A percentile compares a stretch with the other conserved stretches of the same genome.
Evolutionary conservation across 2,113 vertebrate species (phyloP).

Genomic region (Tricholaema leucomelas): DNA sequence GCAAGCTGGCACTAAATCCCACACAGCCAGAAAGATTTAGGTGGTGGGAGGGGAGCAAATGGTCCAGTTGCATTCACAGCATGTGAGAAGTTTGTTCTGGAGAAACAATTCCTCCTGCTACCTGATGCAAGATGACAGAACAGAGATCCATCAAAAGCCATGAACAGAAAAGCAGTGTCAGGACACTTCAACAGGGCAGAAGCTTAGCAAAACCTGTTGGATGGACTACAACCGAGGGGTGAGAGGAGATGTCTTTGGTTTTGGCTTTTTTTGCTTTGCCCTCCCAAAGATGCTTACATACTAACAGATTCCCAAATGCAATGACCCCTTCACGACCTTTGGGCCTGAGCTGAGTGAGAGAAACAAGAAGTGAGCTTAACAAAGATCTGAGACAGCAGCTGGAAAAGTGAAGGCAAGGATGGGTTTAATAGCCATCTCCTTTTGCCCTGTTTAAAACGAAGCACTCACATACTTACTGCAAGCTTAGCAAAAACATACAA

Average conservation of each 20-base stretch:
- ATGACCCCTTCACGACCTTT: not conserved
- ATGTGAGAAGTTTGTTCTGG: not conserved
- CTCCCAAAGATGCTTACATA: not conserved
- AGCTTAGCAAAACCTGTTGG: not conserved
- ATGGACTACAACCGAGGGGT: not conserved
- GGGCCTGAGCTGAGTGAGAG: not conserved
- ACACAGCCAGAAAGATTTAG: not conserved
- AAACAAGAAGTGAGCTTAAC: not conserved
- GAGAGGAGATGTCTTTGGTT: too few species aligned
- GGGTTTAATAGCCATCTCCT: not conserved
- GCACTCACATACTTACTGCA: not conserved
- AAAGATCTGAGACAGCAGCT: not conserved
- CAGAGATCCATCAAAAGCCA: not conserved
- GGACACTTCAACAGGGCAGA: not conserved
- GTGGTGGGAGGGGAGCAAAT: not conserved
- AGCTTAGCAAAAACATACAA: not conserved
- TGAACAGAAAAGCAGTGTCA: not conserved
- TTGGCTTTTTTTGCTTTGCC: not conserved
- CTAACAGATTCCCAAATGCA: not conserved
- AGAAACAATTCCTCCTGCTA: not conserved
- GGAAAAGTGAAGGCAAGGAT: not conserved
- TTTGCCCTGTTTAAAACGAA: not conserved
- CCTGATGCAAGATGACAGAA: not conserved
- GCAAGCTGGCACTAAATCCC: constrained; percentile 17
- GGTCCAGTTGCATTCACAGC: constrained; percentile 20